phyloP scores from a whole-genome alignment of 2,113 vertebrate genomes.

The Oxygymnocypris stewartii region DNA sequence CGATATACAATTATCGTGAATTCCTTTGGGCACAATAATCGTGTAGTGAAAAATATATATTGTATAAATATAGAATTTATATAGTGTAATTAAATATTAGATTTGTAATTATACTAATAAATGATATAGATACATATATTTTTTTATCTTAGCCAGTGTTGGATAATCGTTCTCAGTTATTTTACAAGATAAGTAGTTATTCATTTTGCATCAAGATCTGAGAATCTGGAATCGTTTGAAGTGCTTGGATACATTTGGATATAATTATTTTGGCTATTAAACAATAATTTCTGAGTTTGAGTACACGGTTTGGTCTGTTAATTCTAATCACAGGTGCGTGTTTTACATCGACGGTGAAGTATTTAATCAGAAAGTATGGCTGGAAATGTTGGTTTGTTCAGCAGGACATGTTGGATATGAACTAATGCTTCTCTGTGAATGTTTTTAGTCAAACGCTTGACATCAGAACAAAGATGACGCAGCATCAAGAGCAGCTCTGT shows the following conservation, averaged over 20 bases:
- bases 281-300: background rate
- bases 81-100: no score
- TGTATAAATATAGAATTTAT: no score
- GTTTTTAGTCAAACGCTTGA: background rate
- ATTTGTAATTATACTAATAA: no score
- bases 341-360: background rate
- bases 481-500: background rate
- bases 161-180: background rate
- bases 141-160: background rate
- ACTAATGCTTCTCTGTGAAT: background rate
- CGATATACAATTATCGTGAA: no score
- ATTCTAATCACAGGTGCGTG: background rate
- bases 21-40: no score
- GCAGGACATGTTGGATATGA: background rate
- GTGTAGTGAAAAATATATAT: no score
- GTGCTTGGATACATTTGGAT: background rate
- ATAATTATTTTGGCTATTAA: background rate
- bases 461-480: background rate
- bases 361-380: background rate
- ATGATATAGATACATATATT: no score
- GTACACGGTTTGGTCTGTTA: background rate
- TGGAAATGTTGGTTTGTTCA: no score
- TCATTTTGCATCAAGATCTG: background rate
- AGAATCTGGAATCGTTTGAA: background rate
- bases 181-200: background rate